Percentiles rank a stretch among this genome's conserved stretches.
These are phyloP conservation scores for Phorcus lineatus DNA, from an alignment of 2,888 invertebrate genomes.

Conservation along the genomic window DNA sequence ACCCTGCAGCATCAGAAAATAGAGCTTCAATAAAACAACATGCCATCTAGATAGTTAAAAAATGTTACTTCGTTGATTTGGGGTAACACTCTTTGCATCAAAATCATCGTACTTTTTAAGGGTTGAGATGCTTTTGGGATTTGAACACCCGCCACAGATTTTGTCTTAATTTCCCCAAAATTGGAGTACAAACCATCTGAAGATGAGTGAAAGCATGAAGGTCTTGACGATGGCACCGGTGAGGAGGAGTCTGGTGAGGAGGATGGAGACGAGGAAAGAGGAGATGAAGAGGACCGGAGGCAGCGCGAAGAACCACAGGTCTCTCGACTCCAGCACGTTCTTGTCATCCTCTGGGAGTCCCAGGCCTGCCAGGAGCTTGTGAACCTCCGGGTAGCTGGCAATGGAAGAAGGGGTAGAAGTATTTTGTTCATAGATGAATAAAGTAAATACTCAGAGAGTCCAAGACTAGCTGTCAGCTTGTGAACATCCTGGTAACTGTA, in stretches of 20 bases:
- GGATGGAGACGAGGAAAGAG: slow-evolving; percentile 46
- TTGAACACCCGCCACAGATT: too few species aligned
- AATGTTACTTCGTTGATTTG: too few species aligned
- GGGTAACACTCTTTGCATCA: too few species aligned
- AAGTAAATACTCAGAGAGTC: too few species aligned
- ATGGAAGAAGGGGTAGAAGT: too few species aligned
- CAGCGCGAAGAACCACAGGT: slow-evolving; percentile 42
- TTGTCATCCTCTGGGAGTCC: slow-evolving; percentile 7
- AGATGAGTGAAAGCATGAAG: slow-evolving; percentile 39
- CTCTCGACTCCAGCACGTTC: slow-evolving; percentile 38
- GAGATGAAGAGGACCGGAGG: slow-evolving; percentile 48
- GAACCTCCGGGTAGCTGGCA: not conserved
- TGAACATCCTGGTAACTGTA: too few species aligned
- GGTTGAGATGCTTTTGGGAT: too few species aligned
- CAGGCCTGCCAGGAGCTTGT: not conserved
- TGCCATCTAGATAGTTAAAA: too few species aligned
- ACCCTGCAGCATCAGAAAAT: slow-evolving; percentile 38
- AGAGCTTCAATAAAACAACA: not conserved
- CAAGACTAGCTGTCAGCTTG: too few species aligned
- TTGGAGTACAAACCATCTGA: slow-evolving; percentile 44
- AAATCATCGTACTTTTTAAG: too few species aligned
- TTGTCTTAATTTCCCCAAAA: too few species aligned
- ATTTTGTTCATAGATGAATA: too few species aligned
- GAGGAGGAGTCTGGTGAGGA: slow-evolving; percentile 46
- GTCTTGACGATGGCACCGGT: slow-evolving; percentile 43